Evolutionary conservation across 2,113 vertebrate genomes (phyloP).

Genomic region (Erpornis zantholeuca): DNA sequence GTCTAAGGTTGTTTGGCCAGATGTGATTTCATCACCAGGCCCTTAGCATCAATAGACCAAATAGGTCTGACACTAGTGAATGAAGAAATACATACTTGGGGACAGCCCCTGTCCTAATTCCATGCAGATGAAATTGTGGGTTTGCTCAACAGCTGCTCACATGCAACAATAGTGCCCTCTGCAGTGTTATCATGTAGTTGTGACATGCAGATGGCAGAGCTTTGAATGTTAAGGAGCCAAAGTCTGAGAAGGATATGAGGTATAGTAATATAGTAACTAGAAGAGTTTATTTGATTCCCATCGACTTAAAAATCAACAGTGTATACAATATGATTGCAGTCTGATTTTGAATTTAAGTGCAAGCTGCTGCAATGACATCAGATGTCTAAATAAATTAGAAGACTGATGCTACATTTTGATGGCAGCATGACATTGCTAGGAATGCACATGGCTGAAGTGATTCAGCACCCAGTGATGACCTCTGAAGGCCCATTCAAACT

Average conservation of each 20-base stretch:
- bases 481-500: background rate
- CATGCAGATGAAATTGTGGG: background rate
- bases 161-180: conserved; percentile 68
- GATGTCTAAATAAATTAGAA: background rate
- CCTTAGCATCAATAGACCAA: background rate
- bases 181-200: conserved; percentile 10
- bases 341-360: background rate
- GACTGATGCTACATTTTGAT: accelerated
- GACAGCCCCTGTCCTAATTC: background rate
- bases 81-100: background rate
- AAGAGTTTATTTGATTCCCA: background rate
- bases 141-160: background rate
- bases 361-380: background rate
- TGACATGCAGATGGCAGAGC: background rate
- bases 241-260: background rate
- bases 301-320: background rate
- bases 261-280: background rate
- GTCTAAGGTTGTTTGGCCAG: background rate
- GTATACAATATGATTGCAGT: background rate
- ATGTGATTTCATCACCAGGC: background rate
- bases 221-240: background rate
- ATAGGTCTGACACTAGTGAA: background rate
- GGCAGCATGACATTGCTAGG: background rate
- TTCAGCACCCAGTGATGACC: background rate
- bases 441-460: background rate